Conservation (phyloP, 2,113 vertebrate species). For the Phalacrocorax pelagicus region DNA sequence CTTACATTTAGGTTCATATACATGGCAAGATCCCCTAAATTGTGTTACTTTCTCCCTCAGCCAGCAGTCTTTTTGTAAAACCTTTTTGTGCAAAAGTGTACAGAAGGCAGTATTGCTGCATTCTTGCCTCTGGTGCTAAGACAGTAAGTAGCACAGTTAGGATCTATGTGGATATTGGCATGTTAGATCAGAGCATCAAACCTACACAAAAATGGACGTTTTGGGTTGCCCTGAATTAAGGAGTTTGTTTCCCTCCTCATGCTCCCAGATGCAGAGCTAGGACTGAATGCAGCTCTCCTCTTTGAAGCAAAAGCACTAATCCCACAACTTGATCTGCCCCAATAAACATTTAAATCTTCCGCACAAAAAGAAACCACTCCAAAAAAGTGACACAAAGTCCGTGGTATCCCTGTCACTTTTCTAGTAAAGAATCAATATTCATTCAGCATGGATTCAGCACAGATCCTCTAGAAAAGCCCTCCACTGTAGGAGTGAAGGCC, state of each 20-base stretch:
- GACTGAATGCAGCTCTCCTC: neutral
- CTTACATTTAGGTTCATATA: neutral
- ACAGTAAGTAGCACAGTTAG: neutral
- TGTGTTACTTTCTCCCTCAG: neutral
- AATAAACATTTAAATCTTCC: neutral
- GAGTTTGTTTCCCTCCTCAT: neutral
- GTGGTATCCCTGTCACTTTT: neutral
- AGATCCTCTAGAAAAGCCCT: neutral
- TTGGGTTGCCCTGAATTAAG: neutral
- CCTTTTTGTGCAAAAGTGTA: neutral
- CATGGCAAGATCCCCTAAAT: neutral
- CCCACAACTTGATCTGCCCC: neutral
- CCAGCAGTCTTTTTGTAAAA: neutral
- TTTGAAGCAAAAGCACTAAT: neutral
- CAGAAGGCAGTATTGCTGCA: neutral
- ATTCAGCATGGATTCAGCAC: neutral
- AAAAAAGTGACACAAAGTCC: neutral
- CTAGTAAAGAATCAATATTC: neutral
- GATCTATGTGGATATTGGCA: neutral
- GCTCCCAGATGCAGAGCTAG: neutral
- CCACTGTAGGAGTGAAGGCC: neutral
- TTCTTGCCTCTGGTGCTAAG: neutral
- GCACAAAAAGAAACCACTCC: neutral
- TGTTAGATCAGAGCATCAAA: neutral
- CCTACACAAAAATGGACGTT: neutral